Percentiles rank a stretch among this genome's conserved stretches.
Evolutionary conservation across 1,140 invertebrate genomes (phyloP).

Genomic region (Drosophila sproati): DNA sequence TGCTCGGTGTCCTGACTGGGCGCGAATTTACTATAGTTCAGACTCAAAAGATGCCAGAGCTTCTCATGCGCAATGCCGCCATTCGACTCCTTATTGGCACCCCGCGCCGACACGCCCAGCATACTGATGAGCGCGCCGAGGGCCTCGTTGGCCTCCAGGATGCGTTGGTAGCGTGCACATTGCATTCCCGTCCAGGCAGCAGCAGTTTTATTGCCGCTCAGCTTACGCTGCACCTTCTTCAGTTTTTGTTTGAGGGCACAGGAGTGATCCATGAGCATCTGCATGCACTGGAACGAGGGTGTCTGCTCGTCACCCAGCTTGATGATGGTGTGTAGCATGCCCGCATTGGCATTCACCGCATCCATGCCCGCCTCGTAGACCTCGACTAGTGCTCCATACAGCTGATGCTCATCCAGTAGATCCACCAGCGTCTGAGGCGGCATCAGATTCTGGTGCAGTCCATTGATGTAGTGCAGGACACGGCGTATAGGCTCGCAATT

Average conservation of each 20-base stretch:
- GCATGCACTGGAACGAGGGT: slow-evolving; percentile 89
- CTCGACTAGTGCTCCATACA: slow-evolving; percentile 83
- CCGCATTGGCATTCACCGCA: slow-evolving; percentile 89
- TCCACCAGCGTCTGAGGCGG: slow-evolving; percentile 85
- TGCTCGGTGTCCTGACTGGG: slow-evolving; percentile 88
- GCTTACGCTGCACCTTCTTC: slow-evolving; percentile 90
- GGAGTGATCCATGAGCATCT: slow-evolving; percentile 90
- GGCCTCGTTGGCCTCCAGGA: slow-evolving; percentile 86
- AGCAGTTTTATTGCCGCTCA: slow-evolving; percentile 84
- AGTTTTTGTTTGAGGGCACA: slow-evolving; percentile 92
- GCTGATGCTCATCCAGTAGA: slow-evolving; percentile 85
- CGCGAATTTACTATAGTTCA: slow-evolving; percentile 69
- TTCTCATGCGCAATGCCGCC: slow-evolving; percentile 75
- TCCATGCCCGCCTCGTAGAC: slow-evolving; percentile 88
- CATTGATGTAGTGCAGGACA: slow-evolving; percentile 93
- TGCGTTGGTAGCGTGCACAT: slow-evolving; percentile 87
- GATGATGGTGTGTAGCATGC: slow-evolving; percentile 87
- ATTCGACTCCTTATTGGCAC: slow-evolving; percentile 79
- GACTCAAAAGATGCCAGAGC: slow-evolving; percentile 70
- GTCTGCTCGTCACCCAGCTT: slow-evolving; percentile 87
- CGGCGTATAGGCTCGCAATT: slow-evolving; percentile 93
- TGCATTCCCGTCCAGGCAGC: slow-evolving; percentile 86
- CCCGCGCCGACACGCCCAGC: slow-evolving; percentile 87
- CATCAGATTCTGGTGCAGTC: slow-evolving; percentile 91
- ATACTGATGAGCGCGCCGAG: slow-evolving; percentile 87